phyloP scores from a whole-genome alignment of 2,797 vertebrate species.

The Enoplosus armatus region DNA sequence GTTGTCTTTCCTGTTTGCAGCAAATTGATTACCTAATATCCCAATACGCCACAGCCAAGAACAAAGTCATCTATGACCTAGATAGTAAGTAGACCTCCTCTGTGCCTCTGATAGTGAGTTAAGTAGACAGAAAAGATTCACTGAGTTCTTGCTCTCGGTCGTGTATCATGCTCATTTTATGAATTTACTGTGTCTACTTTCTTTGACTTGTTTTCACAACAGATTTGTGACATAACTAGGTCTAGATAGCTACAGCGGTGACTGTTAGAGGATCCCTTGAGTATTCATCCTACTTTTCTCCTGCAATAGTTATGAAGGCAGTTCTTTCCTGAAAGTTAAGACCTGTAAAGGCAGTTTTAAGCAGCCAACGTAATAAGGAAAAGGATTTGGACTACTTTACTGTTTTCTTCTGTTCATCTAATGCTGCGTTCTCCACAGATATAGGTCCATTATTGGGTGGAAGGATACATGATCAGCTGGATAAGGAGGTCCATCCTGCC shows the following conservation, averaged over 20 bases:
- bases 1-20: slow-evolving; percentile 81
- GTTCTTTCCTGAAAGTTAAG: slow-evolving; percentile 41
- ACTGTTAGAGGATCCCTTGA: slow-evolving; percentile 25
- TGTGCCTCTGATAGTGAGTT: slow-evolving; percentile 34
- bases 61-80: slow-evolving; percentile 91
- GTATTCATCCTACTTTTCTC: slow-evolving; percentile 45
- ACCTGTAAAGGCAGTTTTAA: slow-evolving; percentile 13
- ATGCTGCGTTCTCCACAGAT: slow-evolving; percentile 80
- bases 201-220: slow-evolving; percentile 48
- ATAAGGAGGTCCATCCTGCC: slow-evolving; percentile 89
- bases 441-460: slow-evolving; percentile 90
- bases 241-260: slow-evolving; percentile 38
- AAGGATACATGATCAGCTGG: slow-evolving; percentile 87
- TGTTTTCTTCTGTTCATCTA: slow-evolving; percentile 23
- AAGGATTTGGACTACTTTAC: background rate
- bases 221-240: slow-evolving; percentile 60
- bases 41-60: slow-evolving; percentile 91
- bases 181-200: slow-evolving; percentile 39
- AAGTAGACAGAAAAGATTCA: slow-evolving; percentile 39
- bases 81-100: slow-evolving; percentile 89
- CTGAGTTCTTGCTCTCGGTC: slow-evolving; percentile 23
- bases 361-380: slow-evolving; percentile 3
- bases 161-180: slow-evolving; percentile 37
- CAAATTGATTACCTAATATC: slow-evolving; percentile 93
- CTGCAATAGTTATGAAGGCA: slow-evolving; percentile 5